Evolutionary conservation across 2,797 vertebrate species (phyloP).

Genomic region (Acomys russatus): DNA sequence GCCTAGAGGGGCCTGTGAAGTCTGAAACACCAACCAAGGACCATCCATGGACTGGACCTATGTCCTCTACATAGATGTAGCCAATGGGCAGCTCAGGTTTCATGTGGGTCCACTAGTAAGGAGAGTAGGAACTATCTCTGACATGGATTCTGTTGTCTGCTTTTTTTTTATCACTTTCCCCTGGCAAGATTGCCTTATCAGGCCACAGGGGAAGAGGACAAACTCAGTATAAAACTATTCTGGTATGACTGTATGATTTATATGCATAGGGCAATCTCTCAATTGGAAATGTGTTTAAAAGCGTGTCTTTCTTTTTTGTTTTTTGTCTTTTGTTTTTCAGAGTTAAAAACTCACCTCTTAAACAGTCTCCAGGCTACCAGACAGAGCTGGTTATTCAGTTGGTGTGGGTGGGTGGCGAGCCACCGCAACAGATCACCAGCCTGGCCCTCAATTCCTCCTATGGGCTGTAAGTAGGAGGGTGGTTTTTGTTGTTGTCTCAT

Average conservation of each 20-base stretch:
- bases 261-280: constrained; percentile 5
- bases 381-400: constrained; percentile 97
- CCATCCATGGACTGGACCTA: no score
- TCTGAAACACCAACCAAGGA: no score
- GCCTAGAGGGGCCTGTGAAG: no score
- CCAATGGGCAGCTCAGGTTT: no score
- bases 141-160: no score
- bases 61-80: no score
- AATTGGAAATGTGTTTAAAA: constrained; percentile 61
- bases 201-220: no score
- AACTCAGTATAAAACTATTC: neutral
- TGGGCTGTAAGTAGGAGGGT: constrained; percentile 93
- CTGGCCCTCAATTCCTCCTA: constrained; percentile 97
- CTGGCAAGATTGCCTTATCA: no score
- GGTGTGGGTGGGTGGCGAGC: constrained; percentile 98
- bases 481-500: neutral
- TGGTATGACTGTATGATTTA: neutral
- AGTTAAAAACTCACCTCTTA: constrained; percentile 97
- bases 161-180: no score
- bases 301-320: neutral
- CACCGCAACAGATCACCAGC: constrained; percentile 98
- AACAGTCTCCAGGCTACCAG: constrained; percentile 98
- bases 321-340: constrained; percentile 88
- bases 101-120: no score
- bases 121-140: no score